Evolutionary conservation across 2,888 invertebrate species (phyloP).

Genomic region (Plagodis dolabraria): DNA sequence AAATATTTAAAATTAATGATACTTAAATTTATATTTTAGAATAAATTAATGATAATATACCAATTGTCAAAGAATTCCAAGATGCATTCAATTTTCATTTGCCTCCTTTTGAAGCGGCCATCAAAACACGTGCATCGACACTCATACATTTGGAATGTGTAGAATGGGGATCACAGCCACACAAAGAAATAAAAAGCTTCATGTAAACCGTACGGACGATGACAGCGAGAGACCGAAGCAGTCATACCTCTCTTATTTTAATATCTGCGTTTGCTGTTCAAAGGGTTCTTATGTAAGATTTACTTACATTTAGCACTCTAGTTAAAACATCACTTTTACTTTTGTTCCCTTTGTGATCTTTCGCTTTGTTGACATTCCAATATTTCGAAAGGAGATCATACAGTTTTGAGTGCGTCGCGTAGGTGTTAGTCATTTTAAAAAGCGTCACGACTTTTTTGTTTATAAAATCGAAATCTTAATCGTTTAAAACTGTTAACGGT

Average conservation of each 20-base stretch:
- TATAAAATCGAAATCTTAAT: conserved; percentile 22
- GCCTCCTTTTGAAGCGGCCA: conserved; percentile 35
- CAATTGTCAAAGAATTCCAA: conserved; percentile 12
- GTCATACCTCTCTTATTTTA: conserved; percentile 32
- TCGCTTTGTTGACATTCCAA: conserved; percentile 13
- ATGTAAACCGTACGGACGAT: conserved; percentile 32
- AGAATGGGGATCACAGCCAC: conserved; percentile 57
- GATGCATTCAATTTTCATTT: conserved; percentile 33
- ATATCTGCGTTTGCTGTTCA: conserved; percentile 27
- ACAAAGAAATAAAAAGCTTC: conserved; percentile 49
- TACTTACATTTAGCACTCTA: conserved; percentile 24
- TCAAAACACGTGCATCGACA: conserved; percentile 60
- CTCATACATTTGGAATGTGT: conserved; percentile 68
- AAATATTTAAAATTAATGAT: conserved; percentile 11
- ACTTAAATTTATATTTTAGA: conserved; percentile 3
- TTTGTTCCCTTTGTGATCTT: conserved; percentile 16
- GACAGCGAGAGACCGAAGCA: conserved; percentile 32
- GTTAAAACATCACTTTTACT: conserved; percentile 14
- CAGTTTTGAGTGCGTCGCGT: conserved; percentile 10
- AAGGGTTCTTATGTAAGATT: conserved; percentile 27
- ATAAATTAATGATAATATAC: conserved; percentile 1
- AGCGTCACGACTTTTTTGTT: conserved; percentile 26
- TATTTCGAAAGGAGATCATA: conserved; percentile 17
- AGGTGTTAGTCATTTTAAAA: conserved; percentile 27
- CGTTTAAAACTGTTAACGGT: conserved; percentile 34